These are phyloP conservation scores for Sipha maydis DNA, from an alignment of 2,888 invertebrate genomes.

Conservation along the genomic window DNA sequence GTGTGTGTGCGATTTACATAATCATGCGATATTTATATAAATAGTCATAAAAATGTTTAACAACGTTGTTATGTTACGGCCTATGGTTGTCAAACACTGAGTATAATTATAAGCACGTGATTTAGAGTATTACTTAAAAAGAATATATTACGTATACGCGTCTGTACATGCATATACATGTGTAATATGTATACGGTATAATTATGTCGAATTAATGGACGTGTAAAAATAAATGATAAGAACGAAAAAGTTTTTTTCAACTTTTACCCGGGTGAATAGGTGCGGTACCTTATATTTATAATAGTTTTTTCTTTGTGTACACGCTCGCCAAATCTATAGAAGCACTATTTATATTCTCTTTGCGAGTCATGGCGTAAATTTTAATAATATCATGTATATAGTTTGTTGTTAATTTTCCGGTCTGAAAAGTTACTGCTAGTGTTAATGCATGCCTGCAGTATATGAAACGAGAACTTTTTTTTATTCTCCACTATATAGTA, in stretches of 20 bases:
- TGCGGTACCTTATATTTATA: not conserved
- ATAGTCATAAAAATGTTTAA: conserved; percentile 2
- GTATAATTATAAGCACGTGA: not conserved
- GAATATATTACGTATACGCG: not conserved
- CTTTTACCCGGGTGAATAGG: conserved; percentile 15
- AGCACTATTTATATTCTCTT: not conserved
- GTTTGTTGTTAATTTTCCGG: conserved; percentile 23
- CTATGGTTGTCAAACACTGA: conserved; percentile 13
- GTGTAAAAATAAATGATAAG: conserved; percentile 25
- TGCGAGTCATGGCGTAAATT: not conserved
- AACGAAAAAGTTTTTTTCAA: conserved; percentile 7
- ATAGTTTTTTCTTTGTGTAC: not conserved
- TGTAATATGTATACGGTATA: not conserved
- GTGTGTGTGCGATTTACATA: too few species aligned
- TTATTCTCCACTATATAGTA: not conserved
- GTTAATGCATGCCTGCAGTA: not conserved
- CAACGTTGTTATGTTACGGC: not conserved
- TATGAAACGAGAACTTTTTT: not conserved
- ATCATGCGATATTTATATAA: not conserved
- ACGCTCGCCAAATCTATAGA: not conserved
- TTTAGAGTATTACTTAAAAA: not conserved
- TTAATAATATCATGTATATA: too few species aligned
- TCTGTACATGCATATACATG: not conserved
- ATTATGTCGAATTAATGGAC: conserved; percentile 24
- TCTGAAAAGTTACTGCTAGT: not conserved